phyloP scores from a whole-genome alignment of 2,888 invertebrate genomes.

The Trachelus troglodyta region DNA sequence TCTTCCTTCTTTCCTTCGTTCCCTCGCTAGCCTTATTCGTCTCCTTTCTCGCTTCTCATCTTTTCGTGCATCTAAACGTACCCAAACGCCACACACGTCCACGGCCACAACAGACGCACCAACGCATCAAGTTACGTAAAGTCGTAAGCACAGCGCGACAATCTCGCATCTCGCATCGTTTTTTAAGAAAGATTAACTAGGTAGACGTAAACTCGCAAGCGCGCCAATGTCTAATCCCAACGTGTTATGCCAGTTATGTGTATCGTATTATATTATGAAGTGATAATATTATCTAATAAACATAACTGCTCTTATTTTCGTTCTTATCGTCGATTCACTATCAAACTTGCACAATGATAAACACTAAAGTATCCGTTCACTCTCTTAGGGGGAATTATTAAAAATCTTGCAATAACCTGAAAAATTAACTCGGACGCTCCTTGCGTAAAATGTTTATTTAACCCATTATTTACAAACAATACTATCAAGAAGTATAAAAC shows the following conservation, averaged over 20 bases:
- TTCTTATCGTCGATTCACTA: neutral
- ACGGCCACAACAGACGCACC: too few relatives aligned
- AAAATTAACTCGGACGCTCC: neutral
- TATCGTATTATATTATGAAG: conserved; percentile 21
- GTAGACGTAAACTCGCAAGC: neutral
- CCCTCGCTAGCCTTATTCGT: neutral
- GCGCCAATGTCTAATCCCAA: conserved; percentile 16
- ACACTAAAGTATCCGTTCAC: neutral
- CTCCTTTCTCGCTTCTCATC: neutral
- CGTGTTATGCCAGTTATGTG: conserved; percentile 17
- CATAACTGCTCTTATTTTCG: neutral
- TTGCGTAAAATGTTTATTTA: neutral
- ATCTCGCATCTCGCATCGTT: conserved; percentile 8
- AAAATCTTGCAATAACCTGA: neutral
- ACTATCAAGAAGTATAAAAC: neutral
- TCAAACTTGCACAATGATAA: neutral
- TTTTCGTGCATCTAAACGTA: too few relatives aligned
- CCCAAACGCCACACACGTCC: too few relatives aligned
- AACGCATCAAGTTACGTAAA: neutral
- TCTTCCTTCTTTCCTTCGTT: neutral
- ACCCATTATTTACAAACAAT: neutral
- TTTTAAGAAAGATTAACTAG: conserved; percentile 7
- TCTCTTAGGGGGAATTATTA: neutral
- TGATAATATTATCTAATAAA: conserved; percentile 22
- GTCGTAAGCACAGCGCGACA: neutral